Evolutionary conservation across 2,113 vertebrate genomes (phyloP).

Genomic region (Astur gentilis): DNA sequence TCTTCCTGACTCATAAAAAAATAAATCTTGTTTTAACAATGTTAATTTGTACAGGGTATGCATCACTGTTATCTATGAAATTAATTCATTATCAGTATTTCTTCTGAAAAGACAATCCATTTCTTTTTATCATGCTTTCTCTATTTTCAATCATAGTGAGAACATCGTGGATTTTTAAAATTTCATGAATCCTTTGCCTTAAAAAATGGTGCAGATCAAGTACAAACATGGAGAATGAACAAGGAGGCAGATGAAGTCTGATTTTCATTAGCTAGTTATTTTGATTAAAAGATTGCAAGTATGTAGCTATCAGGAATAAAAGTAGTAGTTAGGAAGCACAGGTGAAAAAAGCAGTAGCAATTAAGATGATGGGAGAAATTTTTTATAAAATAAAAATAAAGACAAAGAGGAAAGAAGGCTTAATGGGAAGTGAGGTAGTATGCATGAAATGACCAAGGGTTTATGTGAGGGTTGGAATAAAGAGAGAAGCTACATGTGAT

Average conservation of each 20-base stretch:
- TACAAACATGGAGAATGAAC: background rate
- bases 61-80: background rate
- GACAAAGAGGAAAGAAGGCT: background rate
- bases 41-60: background rate
- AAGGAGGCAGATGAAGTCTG: background rate
- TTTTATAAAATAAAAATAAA: background rate
- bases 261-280: background rate
- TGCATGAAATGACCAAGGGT: background rate
- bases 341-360: background rate
- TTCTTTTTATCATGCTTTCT: background rate
- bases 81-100: background rate
- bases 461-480: background rate
- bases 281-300: background rate
- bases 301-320: background rate
- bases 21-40: background rate
- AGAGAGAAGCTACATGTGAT: background rate
- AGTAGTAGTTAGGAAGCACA: background rate
- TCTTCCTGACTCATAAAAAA: background rate
- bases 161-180: background rate
- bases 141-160: background rate
- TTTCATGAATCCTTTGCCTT: background rate
- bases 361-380: background rate
- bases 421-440: background rate
- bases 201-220: background rate
- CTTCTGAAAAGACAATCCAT: background rate